These are phyloP conservation scores for Beaufortia kweichowensis DNA, from an alignment of 2,113 vertebrate species.

Conservation along the genomic window DNA sequence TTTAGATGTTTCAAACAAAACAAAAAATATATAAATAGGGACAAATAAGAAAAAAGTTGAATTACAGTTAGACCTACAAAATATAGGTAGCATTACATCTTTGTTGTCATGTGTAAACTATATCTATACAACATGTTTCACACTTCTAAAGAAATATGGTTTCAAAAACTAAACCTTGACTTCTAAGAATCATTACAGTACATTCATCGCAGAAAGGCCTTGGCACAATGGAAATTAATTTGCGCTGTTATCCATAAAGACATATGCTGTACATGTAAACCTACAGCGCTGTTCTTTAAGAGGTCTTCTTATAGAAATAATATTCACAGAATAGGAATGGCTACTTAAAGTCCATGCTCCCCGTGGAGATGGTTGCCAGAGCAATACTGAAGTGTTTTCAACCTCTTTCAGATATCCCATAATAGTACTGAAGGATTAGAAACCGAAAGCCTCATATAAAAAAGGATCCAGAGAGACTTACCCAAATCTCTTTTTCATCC, in stretches of 20 bases:
- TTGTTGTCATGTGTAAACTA: neutral
- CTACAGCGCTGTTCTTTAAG: neutral
- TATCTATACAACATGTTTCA: neutral
- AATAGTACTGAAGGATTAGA: slow-evolving; percentile 49
- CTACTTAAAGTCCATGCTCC: slow-evolving; percentile 35
- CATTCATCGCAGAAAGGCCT: neutral
- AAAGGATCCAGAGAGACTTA: slow-evolving; percentile 37
- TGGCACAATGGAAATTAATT: slow-evolving; percentile 16
- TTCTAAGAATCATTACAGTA: neutral
- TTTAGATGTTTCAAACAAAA: too few species aligned
- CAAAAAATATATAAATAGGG: too few species aligned
- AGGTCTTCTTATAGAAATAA: slow-evolving; percentile 31
- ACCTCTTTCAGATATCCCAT: slow-evolving; percentile 41
- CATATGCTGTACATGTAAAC: neutral
- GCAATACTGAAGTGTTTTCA: slow-evolving; percentile 46
- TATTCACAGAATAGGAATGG: slow-evolving; percentile 25
- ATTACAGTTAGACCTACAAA: too few species aligned
- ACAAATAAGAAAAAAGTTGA: too few species aligned
- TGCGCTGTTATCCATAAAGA: neutral
- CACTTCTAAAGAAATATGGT: neutral
- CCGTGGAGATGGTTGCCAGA: slow-evolving; percentile 45
- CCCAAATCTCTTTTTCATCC: slow-evolving; percentile 27
- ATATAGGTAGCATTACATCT: neutral
- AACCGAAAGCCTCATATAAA: slow-evolving; percentile 46
- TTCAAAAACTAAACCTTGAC: slow-evolving; percentile 16